Conservation (phyloP, 92 coral and sea anemone genomes). For the Parazoanthus darwini region DNA sequence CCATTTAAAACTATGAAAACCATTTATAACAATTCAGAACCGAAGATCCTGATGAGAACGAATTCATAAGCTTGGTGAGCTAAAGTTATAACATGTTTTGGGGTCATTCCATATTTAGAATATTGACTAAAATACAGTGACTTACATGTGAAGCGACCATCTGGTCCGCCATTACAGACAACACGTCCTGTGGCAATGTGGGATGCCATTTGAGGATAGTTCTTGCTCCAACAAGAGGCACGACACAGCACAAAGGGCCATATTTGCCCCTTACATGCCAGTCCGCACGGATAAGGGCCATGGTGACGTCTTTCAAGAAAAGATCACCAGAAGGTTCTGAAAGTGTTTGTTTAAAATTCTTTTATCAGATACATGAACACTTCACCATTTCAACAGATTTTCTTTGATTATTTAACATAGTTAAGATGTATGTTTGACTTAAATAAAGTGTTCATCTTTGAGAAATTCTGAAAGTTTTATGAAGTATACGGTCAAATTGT, state of each 20-base stretch:
- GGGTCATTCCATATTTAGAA: neutral
- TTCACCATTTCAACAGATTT: neutral
- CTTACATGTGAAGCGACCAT: conserved; percentile 89
- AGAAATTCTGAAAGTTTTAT: too few relatives aligned
- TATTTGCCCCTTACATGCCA: conserved; percentile 93
- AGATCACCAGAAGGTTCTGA: conserved; percentile 63
- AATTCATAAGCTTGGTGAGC: too few relatives aligned
- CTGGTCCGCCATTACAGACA: conserved; percentile 72
- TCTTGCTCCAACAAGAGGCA: conserved; percentile 78
- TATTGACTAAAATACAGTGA: neutral
- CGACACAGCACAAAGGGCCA: conserved; percentile 88
- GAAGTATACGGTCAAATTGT: too few relatives aligned
- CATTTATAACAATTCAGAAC: too few relatives aligned
- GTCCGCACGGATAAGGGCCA: conserved; percentile 70
- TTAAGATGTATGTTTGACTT: too few relatives aligned
- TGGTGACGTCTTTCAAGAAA: conserved; percentile 66
- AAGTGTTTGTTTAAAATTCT: neutral
- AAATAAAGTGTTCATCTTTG: too few relatives aligned
- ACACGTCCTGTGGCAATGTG: conserved; percentile 63
- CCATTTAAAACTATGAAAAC: too few relatives aligned
- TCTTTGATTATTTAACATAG: too few relatives aligned
- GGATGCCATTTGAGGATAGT: conserved; percentile 75
- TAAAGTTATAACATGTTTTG: too few relatives aligned
- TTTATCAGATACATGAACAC: too few relatives aligned
- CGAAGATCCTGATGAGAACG: too few relatives aligned